These are phyloP conservation scores for Aeoliscus strigatus DNA, from an alignment of 2,797 vertebrate genomes.

Conservation along the genomic window DNA sequence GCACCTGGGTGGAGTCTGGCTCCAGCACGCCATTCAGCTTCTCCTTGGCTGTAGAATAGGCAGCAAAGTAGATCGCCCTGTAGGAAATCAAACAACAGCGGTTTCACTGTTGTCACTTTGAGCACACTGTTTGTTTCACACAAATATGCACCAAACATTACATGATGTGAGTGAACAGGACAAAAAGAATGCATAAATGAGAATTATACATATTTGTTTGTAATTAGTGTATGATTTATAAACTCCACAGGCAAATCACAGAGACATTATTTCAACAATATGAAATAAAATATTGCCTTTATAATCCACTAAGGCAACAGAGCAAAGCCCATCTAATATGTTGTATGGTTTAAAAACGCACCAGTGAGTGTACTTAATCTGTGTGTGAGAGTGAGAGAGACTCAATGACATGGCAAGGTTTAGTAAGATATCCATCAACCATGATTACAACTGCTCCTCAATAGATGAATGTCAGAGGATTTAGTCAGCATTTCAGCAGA, in stretches of 20 bases:
- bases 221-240: neutral
- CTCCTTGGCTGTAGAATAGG: conserved; percentile 96
- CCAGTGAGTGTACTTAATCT: conserved; percentile 1
- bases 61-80: conserved; percentile 98
- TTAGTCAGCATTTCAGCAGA: conserved; percentile 31
- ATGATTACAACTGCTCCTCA: conserved; percentile 14
- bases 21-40: conserved; percentile 87
- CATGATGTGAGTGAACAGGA: no score
- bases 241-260: no score
- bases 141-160: no score
- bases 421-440: no score
- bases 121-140: no score
- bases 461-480: conserved; percentile 41
- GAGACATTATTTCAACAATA: no score
- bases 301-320: no score
- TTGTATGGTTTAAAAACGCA: conserved; percentile 1
- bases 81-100: conserved; percentile 18
- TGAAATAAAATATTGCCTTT: no score
- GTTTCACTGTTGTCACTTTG: no score
- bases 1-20: conserved; percentile 93
- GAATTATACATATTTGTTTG: no score
- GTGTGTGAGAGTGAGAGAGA: neutral
- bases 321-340: conserved; percentile 8
- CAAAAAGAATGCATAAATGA: no score
- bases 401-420: conserved; percentile 21